Base-by-base conservation (phyloP, 2,797 vertebrate species). In the Spheniscus humboldti region DNA sequence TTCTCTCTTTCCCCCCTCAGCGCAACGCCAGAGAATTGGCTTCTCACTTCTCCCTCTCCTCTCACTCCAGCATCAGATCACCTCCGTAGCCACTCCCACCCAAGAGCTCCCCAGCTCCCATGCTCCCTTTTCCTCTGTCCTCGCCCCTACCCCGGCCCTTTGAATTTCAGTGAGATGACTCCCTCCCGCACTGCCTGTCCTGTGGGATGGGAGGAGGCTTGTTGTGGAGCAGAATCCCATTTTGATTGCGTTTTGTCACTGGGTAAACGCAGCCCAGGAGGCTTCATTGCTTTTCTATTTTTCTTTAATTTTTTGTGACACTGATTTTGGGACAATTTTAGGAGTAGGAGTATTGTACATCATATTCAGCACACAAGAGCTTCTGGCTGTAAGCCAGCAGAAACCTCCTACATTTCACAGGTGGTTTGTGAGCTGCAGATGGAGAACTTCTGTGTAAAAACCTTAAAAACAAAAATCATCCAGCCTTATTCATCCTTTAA, bases 371-470 rank as follows among this genome's bases (percentile, higher is more conserved):
- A 63, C 47, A 56, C n/a, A 80, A 92, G 53, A 64, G 52, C 22
- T 97, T 64, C 88, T 92, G 87, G 55, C 91, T 77, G 47, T 56
- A 92, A 66, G 20, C 77, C 85, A 82, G 47, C 13, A 86, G 52
- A 60, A 94, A 48, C 79, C 79, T 94, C 93, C 93, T 71, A 95
- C 92, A 55, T 86, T n/a, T 74, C 77, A 56, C 90, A 91, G 64
- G 91, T 78, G 81, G 91, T 69, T 86, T 90, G 11, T n/a, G 47
- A 89, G 59, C 75, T 85, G 55, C 79, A 62, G 63, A 52, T 94
- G 91, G 80, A 92, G 80, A 91, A 94, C 30, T 78, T 89, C 37
- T 72, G 41, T 56, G 37, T 0, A 47, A 75, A 69, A 77, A 15
- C 7, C 11, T 55, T 0, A 6, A 48, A 33, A 56, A 81, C 63